Evolutionary conservation across 2,888 invertebrate genomes (phyloP).

Genomic region (Camptogramma bilineatum): DNA sequence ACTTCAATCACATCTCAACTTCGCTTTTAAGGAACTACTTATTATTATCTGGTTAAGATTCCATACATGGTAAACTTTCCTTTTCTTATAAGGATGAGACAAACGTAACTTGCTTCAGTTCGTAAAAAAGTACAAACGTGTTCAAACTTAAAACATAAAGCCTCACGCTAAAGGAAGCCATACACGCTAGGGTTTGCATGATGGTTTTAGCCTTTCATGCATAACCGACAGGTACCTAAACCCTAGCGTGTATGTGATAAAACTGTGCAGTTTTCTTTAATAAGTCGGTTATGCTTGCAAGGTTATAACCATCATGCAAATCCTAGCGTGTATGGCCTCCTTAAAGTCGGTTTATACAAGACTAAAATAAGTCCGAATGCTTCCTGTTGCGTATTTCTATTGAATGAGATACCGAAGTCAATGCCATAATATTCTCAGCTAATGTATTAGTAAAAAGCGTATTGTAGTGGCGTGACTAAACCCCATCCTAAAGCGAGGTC

Average conservation of each 20-base stretch:
- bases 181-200: no score
- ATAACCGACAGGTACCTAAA: no score
- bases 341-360: background rate
- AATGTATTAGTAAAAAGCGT: conserved; percentile 45
- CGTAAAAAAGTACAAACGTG: conserved; percentile 3
- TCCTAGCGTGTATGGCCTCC: no score
- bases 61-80: conserved; percentile 60
- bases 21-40: conserved; percentile 20
- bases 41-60: conserved; percentile 50
- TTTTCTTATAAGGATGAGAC: conserved; percentile 34
- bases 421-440: conserved; percentile 39
- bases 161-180: no score
- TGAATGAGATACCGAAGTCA: conserved; percentile 21
- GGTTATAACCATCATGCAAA: no score
- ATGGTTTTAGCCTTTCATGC: no score
- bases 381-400: conserved; percentile 18
- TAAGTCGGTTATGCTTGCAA: no score
- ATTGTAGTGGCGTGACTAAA: conserved; percentile 72
- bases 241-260: no score
- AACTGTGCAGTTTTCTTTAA: no score
- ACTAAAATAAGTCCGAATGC: background rate
- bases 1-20: conserved; percentile 20
- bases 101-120: conserved; percentile 15
- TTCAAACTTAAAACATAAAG: background rate
- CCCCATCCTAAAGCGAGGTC: conserved; percentile 74